phyloP scores from a whole-genome alignment of 1,140 invertebrate species.

The Drosophila elegans region DNA sequence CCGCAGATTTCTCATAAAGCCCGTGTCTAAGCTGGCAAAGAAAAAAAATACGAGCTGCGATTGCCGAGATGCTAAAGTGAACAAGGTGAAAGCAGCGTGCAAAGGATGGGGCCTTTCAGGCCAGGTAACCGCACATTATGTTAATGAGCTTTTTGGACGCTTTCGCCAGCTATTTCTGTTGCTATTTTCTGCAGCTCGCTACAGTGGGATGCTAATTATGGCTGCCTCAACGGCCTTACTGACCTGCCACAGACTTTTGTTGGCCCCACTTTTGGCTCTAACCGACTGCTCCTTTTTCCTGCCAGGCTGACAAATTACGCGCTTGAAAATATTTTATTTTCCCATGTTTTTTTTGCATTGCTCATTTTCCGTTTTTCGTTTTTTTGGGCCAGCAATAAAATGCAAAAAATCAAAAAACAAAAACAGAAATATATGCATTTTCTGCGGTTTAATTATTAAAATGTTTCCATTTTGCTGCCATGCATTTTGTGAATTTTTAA shows the following conservation, averaged over 20 bases:
- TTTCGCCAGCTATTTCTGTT: constrained; percentile 37
- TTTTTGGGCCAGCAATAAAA: constrained; percentile 15
- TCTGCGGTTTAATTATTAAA: constrained; percentile 79
- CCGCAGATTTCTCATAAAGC: constrained; percentile 47
- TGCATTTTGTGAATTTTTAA: constrained; percentile 55
- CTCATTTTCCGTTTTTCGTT: constrained; percentile 18
- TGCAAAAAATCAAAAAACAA: constrained; percentile 2
- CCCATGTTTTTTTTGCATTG: constrained; percentile 17
- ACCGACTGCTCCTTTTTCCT: constrained; percentile 8
- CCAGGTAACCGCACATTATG: constrained; percentile 74
- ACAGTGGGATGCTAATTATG: constrained; percentile 48
- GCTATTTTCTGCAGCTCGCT: constrained; percentile 29
- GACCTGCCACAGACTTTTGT: constrained; percentile 40
- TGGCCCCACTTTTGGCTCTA: not conserved
- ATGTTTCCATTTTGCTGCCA: constrained; percentile 67
- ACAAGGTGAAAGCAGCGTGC: not conserved
- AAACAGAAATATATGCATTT: constrained; percentile 48
- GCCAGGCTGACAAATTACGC: constrained; percentile 55
- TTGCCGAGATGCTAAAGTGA: constrained; percentile 15
- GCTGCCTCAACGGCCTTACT: constrained; percentile 13
- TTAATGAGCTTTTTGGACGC: constrained; percentile 71
- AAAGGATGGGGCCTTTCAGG: constrained; percentile 18
- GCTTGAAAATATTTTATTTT: constrained; percentile 50
- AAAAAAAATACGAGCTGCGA: constrained; percentile 36
- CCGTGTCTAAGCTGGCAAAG: constrained; percentile 36